Base-by-base conservation (phyloP, 2,797 vertebrate species). In the Xenops minutus region DNA sequence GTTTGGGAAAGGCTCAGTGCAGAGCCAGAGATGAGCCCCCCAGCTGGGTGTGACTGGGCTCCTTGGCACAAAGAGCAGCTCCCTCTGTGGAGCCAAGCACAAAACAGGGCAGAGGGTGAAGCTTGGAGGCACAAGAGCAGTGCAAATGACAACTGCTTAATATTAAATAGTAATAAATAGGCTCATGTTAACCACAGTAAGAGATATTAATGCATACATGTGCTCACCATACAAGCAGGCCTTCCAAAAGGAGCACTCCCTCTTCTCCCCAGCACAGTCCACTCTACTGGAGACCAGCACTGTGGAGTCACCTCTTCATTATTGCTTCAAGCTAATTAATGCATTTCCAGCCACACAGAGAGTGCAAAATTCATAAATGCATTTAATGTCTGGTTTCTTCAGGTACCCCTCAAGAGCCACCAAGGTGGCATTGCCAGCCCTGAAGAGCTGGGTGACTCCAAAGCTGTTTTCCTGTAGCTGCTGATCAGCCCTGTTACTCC, bases 41-140 rank as follows among this genome's bases (percentile, higher is more conserved):
- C 0, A 1, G 7, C 39, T 3, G 20, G 44, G 22, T 0, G 0
- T 6, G 36, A 46, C 41, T 1, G 19, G 14, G 55, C 14, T 30
- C 79, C 74, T 36, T 0, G 7, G 63, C 22, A 1, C 7, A 48
- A 32, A 0, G 1, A 29, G 36, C 23, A 32, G 36, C 44, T 87
- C 43, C 62, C 58, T 30, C 74, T 52, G 23, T 19, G 22, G 17
- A 72, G 7, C 37, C 1, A 4, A 66, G 48, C 7, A 22, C 29
- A 43, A n/a, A 72, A 23, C 3, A 1, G 12, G 32, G 20, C 62
- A 76, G 68, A 56, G 61, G 32, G 71, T 49, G 41, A 26, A 67
- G 32, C 41, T 66, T 14, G 36, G 43, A 91, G 51, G 12, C 43
- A 78, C 0, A 5, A 39, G 6, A 61, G 37, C 2, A 59, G 36